Conservation (phyloP, 92 coral and sea anemone species). For the Zoanthus gigantus region DNA sequence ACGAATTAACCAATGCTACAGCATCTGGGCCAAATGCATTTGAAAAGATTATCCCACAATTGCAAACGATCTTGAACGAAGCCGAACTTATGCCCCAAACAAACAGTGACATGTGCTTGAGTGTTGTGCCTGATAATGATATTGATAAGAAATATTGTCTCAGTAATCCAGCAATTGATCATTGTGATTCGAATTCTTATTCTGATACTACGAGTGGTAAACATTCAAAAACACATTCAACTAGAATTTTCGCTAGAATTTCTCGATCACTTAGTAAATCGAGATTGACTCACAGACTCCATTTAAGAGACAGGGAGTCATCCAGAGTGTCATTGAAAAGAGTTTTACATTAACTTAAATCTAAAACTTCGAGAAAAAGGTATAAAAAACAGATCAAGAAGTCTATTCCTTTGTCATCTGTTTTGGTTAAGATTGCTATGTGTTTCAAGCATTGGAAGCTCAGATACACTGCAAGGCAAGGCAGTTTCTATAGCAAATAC, state of each 20-base stretch:
- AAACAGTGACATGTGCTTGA: constrained; percentile 8
- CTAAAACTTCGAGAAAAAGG: constrained; percentile 10
- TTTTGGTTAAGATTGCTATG: background rate
- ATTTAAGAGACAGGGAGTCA: constrained; percentile 25
- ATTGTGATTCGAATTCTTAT: background rate
- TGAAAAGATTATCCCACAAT: background rate
- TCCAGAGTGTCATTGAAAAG: constrained; percentile 25
- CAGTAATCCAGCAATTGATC: constrained; percentile 8
- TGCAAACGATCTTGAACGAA: background rate
- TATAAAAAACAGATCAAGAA: background rate
- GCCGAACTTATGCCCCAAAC: constrained; percentile 7
- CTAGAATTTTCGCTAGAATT: constrained; percentile 3
- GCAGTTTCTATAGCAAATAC: constrained; percentile 9
- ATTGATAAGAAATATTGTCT: constrained; percentile 5
- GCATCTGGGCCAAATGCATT: constrained; percentile 6
- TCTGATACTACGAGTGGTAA: constrained; percentile 12
- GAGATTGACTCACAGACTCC: constrained; percentile 4
- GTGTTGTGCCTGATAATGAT: constrained; percentile 4
- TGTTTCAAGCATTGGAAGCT: background rate
- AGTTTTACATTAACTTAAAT: background rate
- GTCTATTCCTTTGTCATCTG: background rate
- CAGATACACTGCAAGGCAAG: background rate
- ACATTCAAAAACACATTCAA: background rate
- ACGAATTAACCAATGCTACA: background rate
- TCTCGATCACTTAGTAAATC: constrained; percentile 9